Evolutionary conservation across 1,140 invertebrate genomes (phyloP), one percentile per base, ranked within the genome.

Genomic region (Cyclina sinensis): DNA sequence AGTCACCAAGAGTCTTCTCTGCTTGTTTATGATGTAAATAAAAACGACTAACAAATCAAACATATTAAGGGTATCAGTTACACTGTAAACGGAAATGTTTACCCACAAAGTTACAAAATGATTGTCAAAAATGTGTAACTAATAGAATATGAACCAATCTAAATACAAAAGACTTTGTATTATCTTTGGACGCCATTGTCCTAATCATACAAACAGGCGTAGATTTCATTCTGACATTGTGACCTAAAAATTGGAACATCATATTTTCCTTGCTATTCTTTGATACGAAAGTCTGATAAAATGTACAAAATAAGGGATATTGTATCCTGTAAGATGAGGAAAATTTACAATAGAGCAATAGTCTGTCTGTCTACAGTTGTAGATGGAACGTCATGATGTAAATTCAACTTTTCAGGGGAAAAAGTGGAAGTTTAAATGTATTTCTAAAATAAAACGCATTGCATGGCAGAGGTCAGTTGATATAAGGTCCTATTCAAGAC

Each of bases 21-120:
- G 46, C 12, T 48, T 76, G 43, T 76, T 76, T 76, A 76, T 21
- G 46, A 48, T 76, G 73, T 76, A 76, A 76, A 76, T 76, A 48
- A 76, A 76, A 46, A 51, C 73, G 39, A 27, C 39, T 30, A 51
- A 48, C 39, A 76, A 76, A 76, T 76, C 46, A 32, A 59, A 59
- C 48, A 80, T 80, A 80, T 57, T 37, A 80, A 62, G 48, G 46
- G 62, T 83, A 83, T 83, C 81, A 30, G 35, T 83, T 83, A 65
- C 81, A 46, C 9, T 30, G 39, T 68, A 68, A 83, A 68, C 57
- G 62, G 59, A 83, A 68, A 83, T 83, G 62, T 83, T 83, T 83
- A 39, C 59, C 43, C 37, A 70, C 62, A 83, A 83, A 83, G 81
- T 83, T 70, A 83, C 81, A 68, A 83, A 76, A 70, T 83, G 65